Evolutionary conservation across 2,888 invertebrate genomes (phyloP).

Genomic region (Callinectes sapidus): DNA sequence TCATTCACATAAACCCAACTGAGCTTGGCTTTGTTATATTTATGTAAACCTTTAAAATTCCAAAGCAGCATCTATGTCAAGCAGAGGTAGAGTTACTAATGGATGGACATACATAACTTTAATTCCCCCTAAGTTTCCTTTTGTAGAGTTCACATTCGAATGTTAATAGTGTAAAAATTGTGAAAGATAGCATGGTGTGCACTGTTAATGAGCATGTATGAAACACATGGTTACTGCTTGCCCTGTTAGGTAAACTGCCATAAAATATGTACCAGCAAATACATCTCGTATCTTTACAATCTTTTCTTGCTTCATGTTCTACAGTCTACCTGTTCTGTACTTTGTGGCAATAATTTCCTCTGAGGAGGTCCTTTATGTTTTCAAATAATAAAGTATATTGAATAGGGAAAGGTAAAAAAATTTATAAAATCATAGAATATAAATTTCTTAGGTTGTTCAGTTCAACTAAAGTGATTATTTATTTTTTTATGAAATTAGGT

Average conservation of each 20-base stretch:
- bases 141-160: background rate
- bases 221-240: background rate
- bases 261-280: background rate
- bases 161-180: background rate
- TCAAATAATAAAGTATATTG: too few species aligned
- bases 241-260: background rate
- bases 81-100: background rate
- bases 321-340: too few species aligned
- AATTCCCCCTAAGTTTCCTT: background rate
- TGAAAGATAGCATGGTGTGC: background rate
- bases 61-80: background rate
- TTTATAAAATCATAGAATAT: background rate
- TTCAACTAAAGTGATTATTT: background rate
- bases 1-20: background rate
- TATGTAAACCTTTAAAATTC: background rate
- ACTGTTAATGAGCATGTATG: background rate
- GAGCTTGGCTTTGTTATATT: background rate
- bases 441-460: background rate
- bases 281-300: background rate
- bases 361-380: too few species aligned
- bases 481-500: background rate
- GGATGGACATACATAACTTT: background rate
- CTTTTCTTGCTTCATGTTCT: background rate
- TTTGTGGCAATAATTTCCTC: too few species aligned
- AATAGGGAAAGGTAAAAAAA: background rate